A percentile compares a stretch with the other conserved stretches of the same genome.
Evolutionary conservation across 2,113 vertebrate genomes (phyloP).

Genomic region (Sorex fumeus): DNA sequence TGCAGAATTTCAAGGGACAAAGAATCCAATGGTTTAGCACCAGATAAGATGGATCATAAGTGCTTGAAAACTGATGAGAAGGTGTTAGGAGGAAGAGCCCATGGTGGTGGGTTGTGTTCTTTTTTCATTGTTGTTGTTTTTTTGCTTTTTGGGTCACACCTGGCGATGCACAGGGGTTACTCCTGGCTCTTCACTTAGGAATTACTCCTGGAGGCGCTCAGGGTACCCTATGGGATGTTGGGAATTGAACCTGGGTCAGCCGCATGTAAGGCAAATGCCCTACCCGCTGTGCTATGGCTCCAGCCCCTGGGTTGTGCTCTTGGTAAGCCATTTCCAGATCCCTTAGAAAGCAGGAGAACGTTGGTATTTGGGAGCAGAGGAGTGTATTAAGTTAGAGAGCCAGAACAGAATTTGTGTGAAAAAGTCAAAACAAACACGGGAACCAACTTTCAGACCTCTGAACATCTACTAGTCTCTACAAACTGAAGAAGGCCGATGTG

Average conservation of each 20-base stretch:
- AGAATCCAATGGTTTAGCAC: neutral
- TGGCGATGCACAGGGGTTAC: no score
- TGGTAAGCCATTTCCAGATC: no score
- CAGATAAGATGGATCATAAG: neutral
- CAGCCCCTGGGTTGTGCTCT: no score
- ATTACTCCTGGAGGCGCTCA: no score
- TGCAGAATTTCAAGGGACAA: neutral
- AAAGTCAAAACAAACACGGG: rapidly evolving
- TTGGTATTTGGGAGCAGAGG: neutral
- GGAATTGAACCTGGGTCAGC: no score
- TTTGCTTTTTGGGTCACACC: no score
- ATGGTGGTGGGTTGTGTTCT: neutral
- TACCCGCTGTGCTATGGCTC: no score
- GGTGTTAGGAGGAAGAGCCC: neutral
- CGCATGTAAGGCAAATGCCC: no score
- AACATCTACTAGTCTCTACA: neutral
- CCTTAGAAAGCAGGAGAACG: no score
- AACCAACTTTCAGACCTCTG: neutral
- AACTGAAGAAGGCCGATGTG: neutral
- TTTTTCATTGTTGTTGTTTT: no score
- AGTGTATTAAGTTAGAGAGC: neutral
- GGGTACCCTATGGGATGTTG: no score
- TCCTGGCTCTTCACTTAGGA: no score
- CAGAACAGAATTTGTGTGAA: neutral
- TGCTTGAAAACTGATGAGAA: neutral